phyloP scores from a whole-genome alignment of 2,888 invertebrate genomes.

The Rhyacophila evoluta region DNA sequence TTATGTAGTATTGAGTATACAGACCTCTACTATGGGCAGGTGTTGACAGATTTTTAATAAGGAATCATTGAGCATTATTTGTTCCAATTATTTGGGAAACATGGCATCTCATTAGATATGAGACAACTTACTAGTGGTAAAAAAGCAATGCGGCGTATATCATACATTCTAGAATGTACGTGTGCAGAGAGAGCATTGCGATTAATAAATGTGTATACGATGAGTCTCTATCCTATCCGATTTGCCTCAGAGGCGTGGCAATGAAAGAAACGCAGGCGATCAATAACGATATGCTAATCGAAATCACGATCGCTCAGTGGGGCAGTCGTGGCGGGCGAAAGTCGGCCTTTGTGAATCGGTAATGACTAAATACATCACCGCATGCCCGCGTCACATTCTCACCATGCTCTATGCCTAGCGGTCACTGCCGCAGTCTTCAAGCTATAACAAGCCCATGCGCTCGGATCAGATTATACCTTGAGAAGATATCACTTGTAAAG shows the following conservation, averaged over 20 bases:
- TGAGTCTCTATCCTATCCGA: background rate
- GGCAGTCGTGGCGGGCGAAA: slow-evolving; percentile 26
- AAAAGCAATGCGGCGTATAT: background rate
- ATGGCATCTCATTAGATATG: no score
- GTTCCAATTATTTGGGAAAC: no score
- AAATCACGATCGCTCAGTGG: background rate
- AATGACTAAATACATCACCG: slow-evolving; percentile 36
- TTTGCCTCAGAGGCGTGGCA: background rate
- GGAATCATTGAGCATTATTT: background rate
- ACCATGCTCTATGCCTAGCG: background rate
- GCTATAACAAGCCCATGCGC: background rate
- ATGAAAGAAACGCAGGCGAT: slow-evolving; percentile 10
- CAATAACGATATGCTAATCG: background rate
- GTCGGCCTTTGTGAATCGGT: slow-evolving; percentile 53
- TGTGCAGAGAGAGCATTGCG: slow-evolving; percentile 10
- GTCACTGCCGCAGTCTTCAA: background rate
- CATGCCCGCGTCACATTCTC: slow-evolving; percentile 2
- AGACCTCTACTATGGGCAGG: no score
- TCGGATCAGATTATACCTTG: background rate
- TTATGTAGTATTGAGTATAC: no score
- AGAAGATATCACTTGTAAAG: no score
- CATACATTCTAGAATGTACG: background rate
- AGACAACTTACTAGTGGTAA: no score
- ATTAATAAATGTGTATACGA: slow-evolving; percentile 26
- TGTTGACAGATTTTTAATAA: no score